These are phyloP conservation scores for Adela reaumurella DNA, from an alignment of 2,888 invertebrate genomes.

Conservation along the genomic window DNA sequence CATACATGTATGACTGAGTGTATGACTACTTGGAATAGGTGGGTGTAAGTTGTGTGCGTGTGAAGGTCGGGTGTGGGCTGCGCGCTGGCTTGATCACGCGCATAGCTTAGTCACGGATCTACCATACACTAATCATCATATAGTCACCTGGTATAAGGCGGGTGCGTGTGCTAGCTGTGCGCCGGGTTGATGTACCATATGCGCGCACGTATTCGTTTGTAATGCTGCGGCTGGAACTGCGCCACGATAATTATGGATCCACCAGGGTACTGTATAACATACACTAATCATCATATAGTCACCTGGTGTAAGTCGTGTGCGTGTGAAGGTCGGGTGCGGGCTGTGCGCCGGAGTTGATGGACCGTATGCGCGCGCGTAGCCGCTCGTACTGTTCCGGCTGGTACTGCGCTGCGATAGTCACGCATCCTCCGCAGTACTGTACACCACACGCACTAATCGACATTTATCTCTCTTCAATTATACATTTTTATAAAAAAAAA, in stretches of 20 bases:
- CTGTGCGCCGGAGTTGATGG: slow-evolving; percentile 41
- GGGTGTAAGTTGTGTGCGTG: slow-evolving; percentile 34
- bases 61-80: slow-evolving; percentile 37
- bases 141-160: slow-evolving; percentile 38
- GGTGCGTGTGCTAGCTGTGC: slow-evolving; percentile 34
- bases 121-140: no score
- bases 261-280: slow-evolving; percentile 48
- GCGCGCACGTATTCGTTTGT: slow-evolving; percentile 45
- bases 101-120: no score
- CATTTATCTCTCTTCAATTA: no score
- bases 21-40: no score
- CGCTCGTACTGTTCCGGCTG: slow-evolving; percentile 50
- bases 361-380: slow-evolving; percentile 46
- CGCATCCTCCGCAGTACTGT: slow-evolving; percentile 45
- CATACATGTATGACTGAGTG: no score
- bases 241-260: slow-evolving; percentile 47
- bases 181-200: slow-evolving; percentile 50
- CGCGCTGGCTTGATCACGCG: no score
- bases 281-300: slow-evolving; percentile 10
- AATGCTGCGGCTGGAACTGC: slow-evolving; percentile 50
- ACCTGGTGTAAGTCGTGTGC: slow-evolving; percentile 43
- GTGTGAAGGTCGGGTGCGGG: slow-evolving; percentile 38
- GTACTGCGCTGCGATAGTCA: slow-evolving; percentile 49
- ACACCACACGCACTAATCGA: no score
- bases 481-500: no score